Base-by-base conservation (phyloP, 2,113 vertebrate genomes). In the Diphyllodes magnificus region DNA sequence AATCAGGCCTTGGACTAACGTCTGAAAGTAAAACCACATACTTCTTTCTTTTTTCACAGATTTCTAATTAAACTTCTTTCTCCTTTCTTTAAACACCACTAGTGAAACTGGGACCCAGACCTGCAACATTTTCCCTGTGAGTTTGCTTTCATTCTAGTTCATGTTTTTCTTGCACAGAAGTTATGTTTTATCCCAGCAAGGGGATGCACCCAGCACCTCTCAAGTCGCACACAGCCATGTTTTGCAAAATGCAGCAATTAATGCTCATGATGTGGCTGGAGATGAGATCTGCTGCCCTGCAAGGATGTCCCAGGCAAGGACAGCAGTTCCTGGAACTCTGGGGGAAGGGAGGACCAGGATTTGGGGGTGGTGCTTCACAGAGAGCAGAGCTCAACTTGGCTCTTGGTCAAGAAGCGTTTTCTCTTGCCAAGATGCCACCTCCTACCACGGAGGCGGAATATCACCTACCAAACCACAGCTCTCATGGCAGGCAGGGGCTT, bases 201-300 rank as follows among this genome's bases (percentile, higher is more conserved):
- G 10, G 3, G 1, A 3, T 50, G 37, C 31, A 51, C 3, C 18
- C 37, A 78, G 13, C 19, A 22, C 7, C 13, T 80, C 25, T 37
- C 11, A 15, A 40, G 33, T 22, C 3, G 2, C 53, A 27, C 28
- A 16, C 28, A 68, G 11, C 8, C 39, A 23, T n/a, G 0, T 23
- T 86, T 54, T 73, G n/a, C 27, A 77, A 56, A 93, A 51, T 35
- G 15, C 28, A 59, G 39, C 22, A 22, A 22, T 49, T 79, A 47
- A 33, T 3, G 3, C 20, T 86, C 9, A 0, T 28, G 15, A 59
- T 0, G 0, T 0, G 44, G 27, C 27, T 70, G 56, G n/a, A 51
- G 27, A 21, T 60, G 54, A 47, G 69, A 77, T 11, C 13, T 73
- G 33, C 54, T 65, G 2, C n/a, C 37, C 65, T 70, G 40, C 23